Evolutionary conservation across 2,113 vertebrate genomes (phyloP), one percentile per base, ranked within the genome.

Genomic region (Procavia capensis): DNA sequence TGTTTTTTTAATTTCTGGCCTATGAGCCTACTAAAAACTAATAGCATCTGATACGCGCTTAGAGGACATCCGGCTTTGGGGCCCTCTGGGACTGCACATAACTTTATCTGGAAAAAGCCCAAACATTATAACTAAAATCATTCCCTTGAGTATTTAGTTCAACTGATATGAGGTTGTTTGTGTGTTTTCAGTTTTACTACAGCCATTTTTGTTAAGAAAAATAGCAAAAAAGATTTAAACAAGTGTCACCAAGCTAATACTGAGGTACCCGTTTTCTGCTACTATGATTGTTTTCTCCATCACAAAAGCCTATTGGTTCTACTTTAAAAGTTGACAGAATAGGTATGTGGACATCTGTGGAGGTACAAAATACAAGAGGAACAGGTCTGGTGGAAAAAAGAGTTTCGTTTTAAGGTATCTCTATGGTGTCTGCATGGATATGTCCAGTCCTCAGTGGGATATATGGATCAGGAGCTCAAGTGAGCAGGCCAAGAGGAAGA

Each of bases 51-150:
- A 66, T 93, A 27, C 90, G 70, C 80, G 63, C 85, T 91, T 84
- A 79, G 68, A 84, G 84, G 82, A 95, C 75, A 96, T 96, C 95
- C 29, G 70, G 94, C 75, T 96, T 92, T 63, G 39, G 39, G 25
- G 66, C 63, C 90, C 83, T 92, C 8, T 93, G 86, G 96, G 96
- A 89, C 41, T 66, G 17, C 72, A 74, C 31, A 94, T 94, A 94
- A 83, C 96, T 97, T 93, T 97, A 25, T 39, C 70, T 97, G 91
- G 94, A 93, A 93, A 91, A 96, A 93, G 31, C 19, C 75, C 88
- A 96, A 96, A 61, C 43, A 14, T 34, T 95, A 36, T 80, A 79
- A 82, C 80, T 81, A 86, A 93, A 95, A 92, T 90, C 76, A 19
- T 59, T 85, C 90, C 74, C 76, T 34, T 90, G 94, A 68, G 85